phyloP scores from a whole-genome alignment of 2,888 invertebrate species.

The Eristalis arbustorum region DNA sequence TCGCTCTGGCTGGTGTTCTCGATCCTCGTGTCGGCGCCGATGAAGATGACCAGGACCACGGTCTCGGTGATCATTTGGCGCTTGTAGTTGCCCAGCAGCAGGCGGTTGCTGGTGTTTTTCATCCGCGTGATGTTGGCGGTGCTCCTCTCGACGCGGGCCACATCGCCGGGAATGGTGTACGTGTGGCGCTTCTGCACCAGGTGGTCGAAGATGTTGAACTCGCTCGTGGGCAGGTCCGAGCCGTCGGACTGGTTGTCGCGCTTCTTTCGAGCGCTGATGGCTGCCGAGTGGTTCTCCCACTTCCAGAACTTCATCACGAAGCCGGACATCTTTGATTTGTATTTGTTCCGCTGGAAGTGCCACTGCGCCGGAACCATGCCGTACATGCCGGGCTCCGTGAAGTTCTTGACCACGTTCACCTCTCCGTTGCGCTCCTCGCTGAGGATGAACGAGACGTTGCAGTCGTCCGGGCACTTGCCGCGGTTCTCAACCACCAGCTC shows the following conservation, averaged over 20 bases:
- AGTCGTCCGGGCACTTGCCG: conserved; percentile 86
- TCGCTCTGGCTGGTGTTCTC: conserved; percentile 91
- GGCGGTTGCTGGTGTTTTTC: conserved; percentile 63
- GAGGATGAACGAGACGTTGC: conserved; percentile 84
- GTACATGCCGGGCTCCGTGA: conserved; percentile 84
- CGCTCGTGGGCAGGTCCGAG: conserved; percentile 72
- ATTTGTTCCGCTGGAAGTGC: conserved; percentile 80
- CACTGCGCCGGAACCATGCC: conserved; percentile 88
- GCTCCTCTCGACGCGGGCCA: conserved; percentile 71
- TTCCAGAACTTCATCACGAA: conserved; percentile 92
- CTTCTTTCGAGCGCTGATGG: conserved; percentile 60
- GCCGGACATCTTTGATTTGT: conserved; percentile 84
- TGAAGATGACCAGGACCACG: conserved; percentile 89
- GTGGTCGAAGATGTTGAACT: conserved; percentile 77
- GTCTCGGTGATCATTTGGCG: conserved; percentile 85
- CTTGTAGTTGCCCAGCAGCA: conserved; percentile 75
- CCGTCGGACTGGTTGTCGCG: conserved; percentile 72
- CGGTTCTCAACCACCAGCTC: conserved; percentile 86
- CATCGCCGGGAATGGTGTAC: conserved; percentile 73
- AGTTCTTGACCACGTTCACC: conserved; percentile 83
- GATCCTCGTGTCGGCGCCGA: conserved; percentile 86
- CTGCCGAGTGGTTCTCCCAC: conserved; percentile 81
- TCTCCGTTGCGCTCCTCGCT: conserved; percentile 82
- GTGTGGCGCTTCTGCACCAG: conserved; percentile 75
- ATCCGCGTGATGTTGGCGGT: conserved; percentile 72